A percentile compares a stretch with the other conserved stretches of the same genome.
Evolutionary conservation across 2,113 vertebrate species (phyloP).

Genomic region (Poeciliopsis turrubarensis): DNA sequence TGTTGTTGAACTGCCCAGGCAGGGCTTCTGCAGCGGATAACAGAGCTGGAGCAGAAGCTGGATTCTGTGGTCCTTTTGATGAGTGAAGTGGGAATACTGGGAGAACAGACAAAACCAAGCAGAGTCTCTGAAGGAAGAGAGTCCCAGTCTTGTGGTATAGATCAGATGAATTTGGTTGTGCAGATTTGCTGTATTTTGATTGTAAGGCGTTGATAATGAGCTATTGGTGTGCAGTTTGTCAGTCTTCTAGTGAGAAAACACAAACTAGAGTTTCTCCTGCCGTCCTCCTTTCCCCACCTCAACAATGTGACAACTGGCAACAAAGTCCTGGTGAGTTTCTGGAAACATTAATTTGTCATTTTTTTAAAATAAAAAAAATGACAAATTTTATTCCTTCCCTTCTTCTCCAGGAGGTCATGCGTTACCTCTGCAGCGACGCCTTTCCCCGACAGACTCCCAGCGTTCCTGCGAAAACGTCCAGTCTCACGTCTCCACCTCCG

Average conservation of each 20-base stretch:
- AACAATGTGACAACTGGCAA: constrained; percentile 78
- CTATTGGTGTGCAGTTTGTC: constrained; percentile 30
- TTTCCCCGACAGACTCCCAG: constrained; percentile 14
- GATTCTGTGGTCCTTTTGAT: constrained; percentile 69
- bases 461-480: constrained; percentile 51
- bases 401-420: constrained; percentile 27
- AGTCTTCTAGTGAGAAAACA: constrained; percentile 14
- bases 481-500: constrained; percentile 48
- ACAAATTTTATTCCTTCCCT: background rate
- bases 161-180: background rate
- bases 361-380: background rate
- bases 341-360: background rate
- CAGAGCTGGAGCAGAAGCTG: constrained; percentile 73
- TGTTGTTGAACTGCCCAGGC: constrained; percentile 31
- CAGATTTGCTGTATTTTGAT: background rate
- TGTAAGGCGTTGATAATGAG: background rate
- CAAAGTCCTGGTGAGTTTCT: constrained; percentile 58
- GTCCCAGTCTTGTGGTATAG: constrained; percentile 36
- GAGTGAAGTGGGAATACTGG: constrained; percentile 59
- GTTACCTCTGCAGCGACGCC: background rate
- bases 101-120: background rate
- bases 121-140: constrained; percentile 5
- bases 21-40: constrained; percentile 47
- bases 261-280: constrained; percentile 76
- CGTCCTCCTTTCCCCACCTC: constrained; percentile 87